These are phyloP conservation scores for Coregonus clupeaformis DNA, from an alignment of 2,113 vertebrate species.

Conservation along the genomic window DNA sequence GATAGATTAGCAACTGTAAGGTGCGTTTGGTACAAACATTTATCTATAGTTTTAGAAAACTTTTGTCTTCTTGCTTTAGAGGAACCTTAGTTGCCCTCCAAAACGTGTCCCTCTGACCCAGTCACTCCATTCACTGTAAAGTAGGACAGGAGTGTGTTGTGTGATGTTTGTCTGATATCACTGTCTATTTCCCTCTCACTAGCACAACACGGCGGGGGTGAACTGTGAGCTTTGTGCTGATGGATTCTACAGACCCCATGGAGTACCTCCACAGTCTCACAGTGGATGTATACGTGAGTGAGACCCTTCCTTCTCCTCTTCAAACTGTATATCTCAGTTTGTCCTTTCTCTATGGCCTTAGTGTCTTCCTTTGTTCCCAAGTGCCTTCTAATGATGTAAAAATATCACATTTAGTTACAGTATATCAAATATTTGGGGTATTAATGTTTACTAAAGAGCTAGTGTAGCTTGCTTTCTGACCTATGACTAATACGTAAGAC, in stretches of 20 bases:
- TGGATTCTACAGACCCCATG: constrained; percentile 83
- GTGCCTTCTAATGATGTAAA: not conserved
- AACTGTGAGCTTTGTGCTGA: constrained; percentile 88
- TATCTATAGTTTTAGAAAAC: too few relatives aligned
- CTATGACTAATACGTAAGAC: constrained; percentile 21
- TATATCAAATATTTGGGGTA: too few relatives aligned
- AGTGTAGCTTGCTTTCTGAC: constrained; percentile 23
- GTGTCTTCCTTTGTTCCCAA: not conserved
- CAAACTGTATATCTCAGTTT: constrained; percentile 32
- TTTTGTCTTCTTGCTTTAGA: too few relatives aligned
- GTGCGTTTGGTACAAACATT: too few relatives aligned
- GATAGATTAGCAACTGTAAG: not conserved
- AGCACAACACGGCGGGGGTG: constrained; percentile 92
- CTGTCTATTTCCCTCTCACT: constrained; percentile 32
- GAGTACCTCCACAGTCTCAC: constrained; percentile 70
- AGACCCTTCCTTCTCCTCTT: constrained; percentile 15
- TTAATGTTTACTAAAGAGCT: not conserved
- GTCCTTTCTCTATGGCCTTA: not conserved
- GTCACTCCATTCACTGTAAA: too few relatives aligned
- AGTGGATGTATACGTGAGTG: constrained; percentile 88
- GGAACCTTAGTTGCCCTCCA: too few relatives aligned
- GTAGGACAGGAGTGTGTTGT: not conserved
- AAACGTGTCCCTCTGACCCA: too few relatives aligned
- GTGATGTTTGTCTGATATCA: not conserved
- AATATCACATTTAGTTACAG: not conserved